These are phyloP conservation scores for Phorcus lineatus DNA, from an alignment of 2,888 invertebrate species.

Conservation along the genomic window DNA sequence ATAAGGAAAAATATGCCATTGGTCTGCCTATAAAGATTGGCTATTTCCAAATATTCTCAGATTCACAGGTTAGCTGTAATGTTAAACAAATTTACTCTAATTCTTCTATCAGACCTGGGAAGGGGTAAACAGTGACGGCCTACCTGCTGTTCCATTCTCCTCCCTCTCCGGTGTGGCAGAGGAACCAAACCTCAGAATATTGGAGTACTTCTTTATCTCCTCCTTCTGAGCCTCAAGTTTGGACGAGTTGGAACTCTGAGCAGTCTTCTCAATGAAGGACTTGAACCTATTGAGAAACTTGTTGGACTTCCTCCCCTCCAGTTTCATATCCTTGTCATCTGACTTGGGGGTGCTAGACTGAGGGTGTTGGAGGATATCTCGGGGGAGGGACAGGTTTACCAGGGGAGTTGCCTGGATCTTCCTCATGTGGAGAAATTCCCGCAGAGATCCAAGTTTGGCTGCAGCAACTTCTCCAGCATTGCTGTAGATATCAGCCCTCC, in stretches of 20 bases:
- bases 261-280: constrained; percentile 11
- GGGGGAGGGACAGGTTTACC: constrained; percentile 37
- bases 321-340: background rate
- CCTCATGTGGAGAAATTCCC: constrained; percentile 58
- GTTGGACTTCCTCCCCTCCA: background rate
- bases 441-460: constrained; percentile 52
- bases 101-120: no score
- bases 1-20: no score
- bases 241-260: background rate
- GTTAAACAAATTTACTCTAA: no score
- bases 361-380: constrained; percentile 18
- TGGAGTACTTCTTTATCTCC: constrained; percentile 20
- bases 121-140: no score
- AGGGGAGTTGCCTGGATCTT: constrained; percentile 62
- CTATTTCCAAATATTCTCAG: no score
- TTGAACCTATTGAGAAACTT: constrained; percentile 14
- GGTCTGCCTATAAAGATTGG: no score
- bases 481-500: constrained; percentile 31
- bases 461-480: constrained; percentile 45
- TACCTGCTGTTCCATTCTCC: background rate
- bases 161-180: background rate
- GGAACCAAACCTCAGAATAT: constrained; percentile 10
- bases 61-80: no score
- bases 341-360: background rate
- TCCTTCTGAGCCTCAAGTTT: constrained; percentile 15